Evolutionary conservation across 1,140 invertebrate species (phyloP).

Genomic region (Musca vetustissima): DNA sequence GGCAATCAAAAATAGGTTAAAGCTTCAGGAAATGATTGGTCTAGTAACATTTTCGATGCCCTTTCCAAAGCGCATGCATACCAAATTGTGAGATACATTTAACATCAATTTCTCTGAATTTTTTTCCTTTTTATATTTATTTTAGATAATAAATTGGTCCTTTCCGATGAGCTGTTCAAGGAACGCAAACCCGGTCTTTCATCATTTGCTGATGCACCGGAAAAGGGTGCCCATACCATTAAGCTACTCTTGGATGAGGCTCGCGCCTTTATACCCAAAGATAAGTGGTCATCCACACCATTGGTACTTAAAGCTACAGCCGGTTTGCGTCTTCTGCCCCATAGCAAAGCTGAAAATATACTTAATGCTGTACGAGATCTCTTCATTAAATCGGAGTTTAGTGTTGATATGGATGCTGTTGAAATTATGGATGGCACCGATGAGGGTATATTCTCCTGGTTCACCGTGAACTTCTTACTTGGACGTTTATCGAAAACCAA

Average conservation of each 20-base stretch:
- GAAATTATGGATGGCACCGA: slow-evolving; percentile 91
- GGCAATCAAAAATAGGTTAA: no score
- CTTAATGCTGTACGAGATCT: slow-evolving; percentile 69
- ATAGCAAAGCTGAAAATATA: slow-evolving; percentile 73
- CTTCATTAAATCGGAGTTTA: slow-evolving; percentile 73
- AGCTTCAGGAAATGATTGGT: no score
- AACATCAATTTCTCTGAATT: no score
- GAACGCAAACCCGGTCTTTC: slow-evolving; percentile 88
- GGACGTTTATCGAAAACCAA: slow-evolving; percentile 54
- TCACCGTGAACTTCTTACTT: slow-evolving; percentile 87
- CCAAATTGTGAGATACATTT: no score
- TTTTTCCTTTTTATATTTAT: not conserved
- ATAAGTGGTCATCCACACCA: slow-evolving; percentile 73
- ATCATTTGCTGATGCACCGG: slow-evolving; percentile 78
- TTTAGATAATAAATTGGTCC: slow-evolving; percentile 67
- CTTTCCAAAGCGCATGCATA: no score
- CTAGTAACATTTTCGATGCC: no score
- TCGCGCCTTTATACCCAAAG: slow-evolving; percentile 71
- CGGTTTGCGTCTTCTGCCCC: slow-evolving; percentile 80
- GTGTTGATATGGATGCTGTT: slow-evolving; percentile 72
- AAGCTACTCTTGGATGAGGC: slow-evolving; percentile 74
- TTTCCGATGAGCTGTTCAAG: slow-evolving; percentile 80
- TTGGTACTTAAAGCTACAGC: slow-evolving; percentile 87
- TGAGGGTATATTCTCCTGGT: slow-evolving; percentile 94
- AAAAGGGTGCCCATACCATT: slow-evolving; percentile 75